A percentile compares a stretch with the other conserved stretches of the same genome.
Conservation (phyloP, 2,888 invertebrate genomes). For the Morpho helenor region DNA sequence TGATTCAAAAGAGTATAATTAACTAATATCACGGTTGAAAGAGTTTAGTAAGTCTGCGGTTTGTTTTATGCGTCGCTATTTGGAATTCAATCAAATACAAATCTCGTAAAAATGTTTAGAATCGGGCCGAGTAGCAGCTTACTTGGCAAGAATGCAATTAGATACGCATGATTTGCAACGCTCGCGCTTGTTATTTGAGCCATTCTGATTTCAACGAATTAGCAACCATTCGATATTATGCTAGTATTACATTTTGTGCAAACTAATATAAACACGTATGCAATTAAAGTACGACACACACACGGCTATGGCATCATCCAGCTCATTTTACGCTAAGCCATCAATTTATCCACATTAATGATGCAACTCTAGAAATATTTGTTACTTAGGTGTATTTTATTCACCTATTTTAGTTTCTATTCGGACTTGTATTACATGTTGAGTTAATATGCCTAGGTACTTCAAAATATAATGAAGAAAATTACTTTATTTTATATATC, state of each 20-base stretch:
- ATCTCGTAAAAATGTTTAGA: slow-evolving; percentile 11
- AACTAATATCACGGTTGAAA: background rate
- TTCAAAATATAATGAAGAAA: too few relatives aligned
- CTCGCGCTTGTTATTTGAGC: slow-evolving; percentile 2
- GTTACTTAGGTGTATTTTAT: background rate
- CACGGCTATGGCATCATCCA: too few relatives aligned
- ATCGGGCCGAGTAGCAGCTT: slow-evolving; percentile 2
- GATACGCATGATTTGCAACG: slow-evolving; percentile 8
- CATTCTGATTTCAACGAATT: slow-evolving; percentile 1
- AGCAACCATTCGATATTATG: background rate
- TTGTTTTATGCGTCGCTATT: background rate
- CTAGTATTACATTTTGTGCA: too few relatives aligned
- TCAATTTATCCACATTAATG: too few relatives aligned
- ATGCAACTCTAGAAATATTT: background rate
- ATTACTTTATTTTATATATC: too few relatives aligned
- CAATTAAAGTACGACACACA: too few relatives aligned
- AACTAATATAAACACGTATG: too few relatives aligned
- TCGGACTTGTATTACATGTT: too few relatives aligned
- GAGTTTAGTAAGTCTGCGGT: background rate
- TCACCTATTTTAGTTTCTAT: too few relatives aligned
- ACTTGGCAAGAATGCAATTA: slow-evolving; percentile 14
- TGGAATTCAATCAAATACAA: slow-evolving; percentile 4
- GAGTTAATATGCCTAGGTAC: too few relatives aligned
- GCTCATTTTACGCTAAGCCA: too few relatives aligned
- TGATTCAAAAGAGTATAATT: background rate